phyloP scores from a whole-genome alignment of 2,797 vertebrate species.

The Artibeus jamaicensis region DNA sequence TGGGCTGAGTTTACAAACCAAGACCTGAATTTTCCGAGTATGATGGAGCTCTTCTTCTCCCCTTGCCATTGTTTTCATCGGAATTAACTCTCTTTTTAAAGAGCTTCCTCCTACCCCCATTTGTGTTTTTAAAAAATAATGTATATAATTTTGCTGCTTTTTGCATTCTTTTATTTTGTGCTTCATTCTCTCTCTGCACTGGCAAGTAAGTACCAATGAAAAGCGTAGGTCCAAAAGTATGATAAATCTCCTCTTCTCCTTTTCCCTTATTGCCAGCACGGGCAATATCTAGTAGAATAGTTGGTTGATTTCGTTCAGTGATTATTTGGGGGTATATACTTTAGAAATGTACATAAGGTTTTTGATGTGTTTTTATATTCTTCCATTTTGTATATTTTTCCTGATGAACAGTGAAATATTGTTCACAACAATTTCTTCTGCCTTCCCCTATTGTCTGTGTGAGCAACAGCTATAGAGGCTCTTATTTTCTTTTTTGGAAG shows the following conservation, averaged over 20 bases:
- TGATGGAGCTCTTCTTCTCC: background rate
- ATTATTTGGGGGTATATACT: background rate
- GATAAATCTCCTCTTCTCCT: background rate
- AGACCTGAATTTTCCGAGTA: background rate
- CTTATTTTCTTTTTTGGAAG: slow-evolving; percentile 7
- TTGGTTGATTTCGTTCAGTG: background rate
- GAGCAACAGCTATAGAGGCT: background rate
- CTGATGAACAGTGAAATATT: slow-evolving; percentile 2
- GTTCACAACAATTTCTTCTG: background rate
- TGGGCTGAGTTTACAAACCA: background rate
- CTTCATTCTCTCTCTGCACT: background rate
- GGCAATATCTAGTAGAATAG: background rate
- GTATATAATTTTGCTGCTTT: background rate
- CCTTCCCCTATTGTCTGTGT: background rate
- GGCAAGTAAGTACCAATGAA: background rate
- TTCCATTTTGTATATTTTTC: slow-evolving; percentile 24
- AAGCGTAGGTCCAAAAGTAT: background rate
- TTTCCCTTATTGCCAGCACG: background rate
- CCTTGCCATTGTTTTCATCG: background rate
- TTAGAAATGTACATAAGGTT: slow-evolving; percentile 2
- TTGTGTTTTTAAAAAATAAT: background rate
- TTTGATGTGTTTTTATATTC: slow-evolving; percentile 48
- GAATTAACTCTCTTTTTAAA: background rate
- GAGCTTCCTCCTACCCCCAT: background rate
- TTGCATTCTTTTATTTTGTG: slow-evolving; percentile 36